phyloP scores from a whole-genome alignment of 53 echinoderm and acorn worm species.

The Arbacia lixula region DNA sequence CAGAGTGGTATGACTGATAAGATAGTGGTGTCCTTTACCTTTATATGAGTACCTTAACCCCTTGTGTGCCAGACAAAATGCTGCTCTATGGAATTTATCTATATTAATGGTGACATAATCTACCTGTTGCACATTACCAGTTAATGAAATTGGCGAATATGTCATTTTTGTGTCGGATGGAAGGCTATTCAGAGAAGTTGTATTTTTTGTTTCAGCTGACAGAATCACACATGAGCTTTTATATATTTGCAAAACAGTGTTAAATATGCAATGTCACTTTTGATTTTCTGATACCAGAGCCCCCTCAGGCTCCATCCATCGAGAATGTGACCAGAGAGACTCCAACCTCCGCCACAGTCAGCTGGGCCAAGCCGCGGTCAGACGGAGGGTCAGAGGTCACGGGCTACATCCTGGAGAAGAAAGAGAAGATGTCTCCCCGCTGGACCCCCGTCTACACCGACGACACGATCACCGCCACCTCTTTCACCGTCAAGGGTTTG shows the following conservation, averaged over 20 bases:
- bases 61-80: too few species aligned
- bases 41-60: too few species aligned
- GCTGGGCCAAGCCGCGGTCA: conserved; percentile 70
- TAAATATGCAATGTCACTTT: too few species aligned
- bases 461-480: conserved; percentile 56
- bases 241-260: background rate
- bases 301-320: conserved; percentile 46
- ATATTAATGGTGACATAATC: too few species aligned
- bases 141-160: too few species aligned
- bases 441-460: conserved; percentile 70
- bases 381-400: conserved; percentile 86
- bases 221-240: background rate
- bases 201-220: background rate
- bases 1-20: too few species aligned
- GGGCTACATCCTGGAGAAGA: conserved; percentile 84
- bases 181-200: too few species aligned
- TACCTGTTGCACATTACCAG: too few species aligned
- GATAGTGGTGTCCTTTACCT: too few species aligned
- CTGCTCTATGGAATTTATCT: too few species aligned
- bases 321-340: conserved; percentile 47
- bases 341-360: conserved; percentile 53
- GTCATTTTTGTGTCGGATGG: too few species aligned
- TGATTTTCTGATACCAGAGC: too few species aligned
- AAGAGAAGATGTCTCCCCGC: conserved; percentile 73
- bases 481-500: conserved; percentile 67